Base-by-base conservation (phyloP, 2,797 vertebrate genomes). In the Pteronotus mesoamericanus region DNA sequence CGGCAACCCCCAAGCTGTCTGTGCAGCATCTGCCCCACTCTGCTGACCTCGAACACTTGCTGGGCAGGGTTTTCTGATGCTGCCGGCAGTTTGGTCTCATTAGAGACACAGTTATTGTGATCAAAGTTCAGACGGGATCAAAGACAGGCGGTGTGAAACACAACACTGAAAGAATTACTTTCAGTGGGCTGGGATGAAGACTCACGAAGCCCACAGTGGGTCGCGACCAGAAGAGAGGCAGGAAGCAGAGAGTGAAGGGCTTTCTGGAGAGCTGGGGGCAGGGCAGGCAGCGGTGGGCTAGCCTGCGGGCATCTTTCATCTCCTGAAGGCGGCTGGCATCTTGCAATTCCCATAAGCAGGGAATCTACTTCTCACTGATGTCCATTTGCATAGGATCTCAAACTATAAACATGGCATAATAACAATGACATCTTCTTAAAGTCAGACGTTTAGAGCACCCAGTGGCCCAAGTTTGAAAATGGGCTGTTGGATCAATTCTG, bases 61-160 rank as follows among this genome's bases (percentile, higher is more conserved):
- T 32, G 46, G 84, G 48, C 71, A 66, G 71, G 53, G 9, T 66
- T 95, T 89, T 53, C 82, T 72, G 89, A 64, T 86, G 51, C 37
- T 19, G 61, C 37, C 46, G 42, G 42, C 34, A 44, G 42, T 69
- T 53, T 21, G n/a, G 37, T 75, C 82, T 96, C 71, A 53, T 96
- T 92, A 94, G 51, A 89, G 46, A 68, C 68, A 90, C 34, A 66
- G 95, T 87, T 82, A 72, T 59, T 85, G 79, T 94, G 71, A 94
- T 66, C 68, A 68, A 19, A 80, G 72, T 83, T 93, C 64, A 80
- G 53, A 69, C 14, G 84, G 51, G 77, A 88, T 92, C 57, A 66
- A 74, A 92, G 77, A 82, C 86, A 61, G 92, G 86, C 55, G 51
- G 29, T 77, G 46, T 57, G 96, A 96, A 93, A 86, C 26, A 6